Percentiles rank a stretch among this genome's conserved stretches.
phyloP scores from a whole-genome alignment of 2,888 invertebrate species.

The Portevinia maculata region DNA sequence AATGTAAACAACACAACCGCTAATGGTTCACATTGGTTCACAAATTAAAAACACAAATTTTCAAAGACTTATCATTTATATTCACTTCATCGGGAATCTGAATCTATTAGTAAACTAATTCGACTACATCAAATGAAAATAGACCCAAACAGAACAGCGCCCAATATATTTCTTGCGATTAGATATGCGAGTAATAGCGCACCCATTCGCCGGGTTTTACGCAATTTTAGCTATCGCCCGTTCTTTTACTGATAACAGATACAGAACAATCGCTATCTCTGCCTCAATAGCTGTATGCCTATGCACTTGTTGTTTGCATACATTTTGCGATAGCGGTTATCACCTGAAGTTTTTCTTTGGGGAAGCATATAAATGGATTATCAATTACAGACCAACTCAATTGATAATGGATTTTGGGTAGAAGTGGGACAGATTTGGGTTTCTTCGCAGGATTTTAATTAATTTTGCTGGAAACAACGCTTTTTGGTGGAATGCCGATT shows the following conservation, averaged over 20 bases:
- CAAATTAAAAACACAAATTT: constrained; percentile 41
- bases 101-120: constrained; percentile 29
- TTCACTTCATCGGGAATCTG: constrained; percentile 5
- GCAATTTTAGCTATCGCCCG: constrained; percentile 25
- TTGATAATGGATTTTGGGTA: not conserved
- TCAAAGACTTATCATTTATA: constrained; percentile 1
- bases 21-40: constrained; percentile 35
- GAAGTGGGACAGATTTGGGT: not conserved
- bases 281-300: not conserved
- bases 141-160: not conserved
- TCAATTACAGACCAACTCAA: not conserved
- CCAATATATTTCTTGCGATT: constrained; percentile 35
- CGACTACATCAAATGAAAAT: constrained; percentile 38
- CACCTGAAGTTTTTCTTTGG: constrained; percentile 17
- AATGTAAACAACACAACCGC: constrained; percentile 32
- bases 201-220: constrained; percentile 22
- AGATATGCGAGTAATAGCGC: constrained; percentile 31
- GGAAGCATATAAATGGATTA: constrained; percentile 18
- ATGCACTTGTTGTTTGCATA: constrained; percentile 54
- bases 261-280: not conserved
- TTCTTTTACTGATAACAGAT: not conserved
- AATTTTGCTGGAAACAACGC: no score
- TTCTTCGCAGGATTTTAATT: no score
- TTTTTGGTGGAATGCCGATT: constrained; percentile 5
- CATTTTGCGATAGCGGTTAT: constrained; percentile 60